Evolutionary conservation across 2,888 invertebrate genomes (phyloP).

Genomic region (Catocala nupta): DNA sequence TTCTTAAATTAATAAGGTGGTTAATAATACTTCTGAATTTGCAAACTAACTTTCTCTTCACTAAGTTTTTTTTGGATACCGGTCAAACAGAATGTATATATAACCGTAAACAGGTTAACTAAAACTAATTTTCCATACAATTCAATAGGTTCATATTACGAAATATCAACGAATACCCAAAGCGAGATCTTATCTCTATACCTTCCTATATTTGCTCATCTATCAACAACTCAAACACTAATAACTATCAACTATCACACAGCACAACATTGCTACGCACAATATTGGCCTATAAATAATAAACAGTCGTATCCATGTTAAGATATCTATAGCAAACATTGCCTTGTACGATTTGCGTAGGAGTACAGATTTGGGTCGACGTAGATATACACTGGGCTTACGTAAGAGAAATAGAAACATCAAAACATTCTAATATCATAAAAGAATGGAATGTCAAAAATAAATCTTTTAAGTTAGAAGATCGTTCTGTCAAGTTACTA

Average conservation of each 20-base stretch:
- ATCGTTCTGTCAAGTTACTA: too few relatives aligned
- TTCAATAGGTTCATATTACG: too few relatives aligned
- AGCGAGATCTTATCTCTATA: too few relatives aligned
- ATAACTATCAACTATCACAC: conserved; percentile 3
- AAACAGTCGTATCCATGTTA: conserved; percentile 56
- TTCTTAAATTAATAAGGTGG: too few relatives aligned
- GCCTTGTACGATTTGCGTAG: conserved; percentile 81
- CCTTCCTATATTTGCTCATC: neutral
- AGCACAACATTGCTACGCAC: conserved; percentile 3
- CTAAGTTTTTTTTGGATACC: too few relatives aligned
- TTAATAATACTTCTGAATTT: too few relatives aligned
- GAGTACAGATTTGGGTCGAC: conserved; percentile 77
- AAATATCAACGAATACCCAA: too few relatives aligned
- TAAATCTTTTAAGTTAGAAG: too few relatives aligned
- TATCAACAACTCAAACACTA: conserved; percentile 12
- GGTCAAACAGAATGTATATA: too few relatives aligned
- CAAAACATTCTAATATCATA: conserved; percentile 17
- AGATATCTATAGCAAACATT: conserved; percentile 52
- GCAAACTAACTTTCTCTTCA: too few relatives aligned
- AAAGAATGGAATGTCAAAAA: conserved; percentile 12
- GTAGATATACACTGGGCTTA: conserved; percentile 56
- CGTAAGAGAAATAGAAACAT: conserved; percentile 48
- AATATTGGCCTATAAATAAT: conserved; percentile 19
- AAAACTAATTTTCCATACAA: too few relatives aligned
- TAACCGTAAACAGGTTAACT: too few relatives aligned